A percentile compares a stretch with the other conserved stretches of the same genome.
These are phyloP conservation scores for Coilia nasus DNA, from an alignment of 2,797 vertebrate species.

Conservation along the genomic window DNA sequence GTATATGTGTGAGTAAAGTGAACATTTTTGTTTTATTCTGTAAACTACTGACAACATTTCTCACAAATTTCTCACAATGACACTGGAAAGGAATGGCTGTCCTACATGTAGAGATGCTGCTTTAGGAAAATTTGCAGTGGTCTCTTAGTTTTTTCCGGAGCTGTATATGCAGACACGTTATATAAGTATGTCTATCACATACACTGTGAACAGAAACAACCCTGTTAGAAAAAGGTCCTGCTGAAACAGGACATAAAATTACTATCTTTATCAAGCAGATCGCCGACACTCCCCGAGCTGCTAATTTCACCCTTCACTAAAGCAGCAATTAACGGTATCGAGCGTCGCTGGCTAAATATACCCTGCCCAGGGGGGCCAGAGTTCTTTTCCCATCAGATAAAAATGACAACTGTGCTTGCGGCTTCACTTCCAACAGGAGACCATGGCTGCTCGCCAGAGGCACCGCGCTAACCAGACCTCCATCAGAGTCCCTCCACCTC, in stretches of 20 bases:
- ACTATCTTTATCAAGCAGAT: neutral
- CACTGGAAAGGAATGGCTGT: too few relatives aligned
- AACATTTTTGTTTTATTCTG: too few relatives aligned
- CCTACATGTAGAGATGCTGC: too few relatives aligned
- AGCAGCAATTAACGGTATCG: neutral
- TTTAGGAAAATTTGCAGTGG: too few relatives aligned
- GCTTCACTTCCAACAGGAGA: constrained; percentile 44
- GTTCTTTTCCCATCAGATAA: constrained; percentile 44
- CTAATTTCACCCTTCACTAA: neutral
- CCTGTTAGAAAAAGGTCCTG: neutral
- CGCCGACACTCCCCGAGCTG: neutral
- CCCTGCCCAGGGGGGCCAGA: neutral
- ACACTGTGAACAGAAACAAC: neutral
- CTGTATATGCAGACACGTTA: too few relatives aligned
- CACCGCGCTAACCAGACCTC: constrained; percentile 26
- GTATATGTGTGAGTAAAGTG: too few relatives aligned
- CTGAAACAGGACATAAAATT: neutral
- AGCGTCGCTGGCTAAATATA: neutral
- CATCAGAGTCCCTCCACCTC: neutral
- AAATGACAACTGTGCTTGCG: constrained; percentile 48
- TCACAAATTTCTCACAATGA: too few relatives aligned
- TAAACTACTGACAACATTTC: too few relatives aligned
- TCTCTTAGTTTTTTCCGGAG: too few relatives aligned
- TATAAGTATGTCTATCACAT: neutral
- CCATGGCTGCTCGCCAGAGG: constrained; percentile 45